Evolutionary conservation across 1,140 invertebrate species (phyloP), one percentile per base, ranked within the genome.

Genomic region (Drosophila miranda): DNA sequence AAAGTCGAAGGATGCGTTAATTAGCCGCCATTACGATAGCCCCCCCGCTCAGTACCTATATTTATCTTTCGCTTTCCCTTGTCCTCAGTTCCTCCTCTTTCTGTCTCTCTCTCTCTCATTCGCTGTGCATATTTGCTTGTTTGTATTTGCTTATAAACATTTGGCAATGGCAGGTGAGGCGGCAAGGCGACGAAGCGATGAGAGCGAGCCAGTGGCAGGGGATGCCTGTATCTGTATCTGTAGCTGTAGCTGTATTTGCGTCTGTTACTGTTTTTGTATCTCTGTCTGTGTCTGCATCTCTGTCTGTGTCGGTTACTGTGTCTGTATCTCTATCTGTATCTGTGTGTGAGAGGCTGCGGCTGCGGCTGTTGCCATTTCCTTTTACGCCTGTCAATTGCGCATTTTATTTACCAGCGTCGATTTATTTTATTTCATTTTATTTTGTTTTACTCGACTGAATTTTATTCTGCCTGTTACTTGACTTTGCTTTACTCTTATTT

Each of bases 121-220:
- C 48, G 21, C 52, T 70, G 49, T 60, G 45, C 60, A 61, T 67
- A 57, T 54, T 66, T 72, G 51, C 45, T 50, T 71, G 46, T 73
- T 75, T 82, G 63, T 66, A 68, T 78, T 78, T 78, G 69, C 58
- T 43, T 55, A 76, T 73, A 71, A 79, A 79, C 72, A 76, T 84
- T 75, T 75, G 66, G 48, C 62, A 56, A 21, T 46, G 58, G 42
- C 70, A 83, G 56, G 52, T 70, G 34, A 16, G 30, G 30, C 8
- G 9, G 30, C 30, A 13, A 64, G 41, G 45, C 54, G 23, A 8
- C 48, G 42, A 41, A 8, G 46, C n/a, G 11, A 23, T 11, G 56
- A 30, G 30, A 30, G 30, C 8, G 30, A 42, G 34, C 8, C 2
- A 38, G 11, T 42, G 43, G 49, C 0, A 19, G 19, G 34, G 64